Percentiles rank a stretch among this genome's conserved stretches.
These are phyloP conservation scores for Hestina assimilis DNA, from an alignment of 1,140 invertebrate genomes.

Conservation along the genomic window DNA sequence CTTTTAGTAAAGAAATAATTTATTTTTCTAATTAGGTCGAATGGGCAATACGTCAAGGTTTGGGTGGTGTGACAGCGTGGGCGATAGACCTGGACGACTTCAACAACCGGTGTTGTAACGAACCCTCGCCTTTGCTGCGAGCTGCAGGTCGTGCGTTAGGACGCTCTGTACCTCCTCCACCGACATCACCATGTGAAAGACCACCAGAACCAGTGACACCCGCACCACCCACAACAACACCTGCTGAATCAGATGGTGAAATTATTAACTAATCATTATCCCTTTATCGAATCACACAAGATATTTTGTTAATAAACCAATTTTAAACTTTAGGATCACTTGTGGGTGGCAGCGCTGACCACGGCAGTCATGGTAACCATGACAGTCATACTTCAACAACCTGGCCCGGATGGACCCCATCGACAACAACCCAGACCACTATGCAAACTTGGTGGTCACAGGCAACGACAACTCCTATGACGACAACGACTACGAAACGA, in stretches of 20 bases:
- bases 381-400: constrained; percentile 66
- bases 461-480: constrained; percentile 59
- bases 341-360: constrained; percentile 41
- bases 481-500: constrained; percentile 55
- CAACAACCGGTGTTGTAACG: constrained; percentile 87
- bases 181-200: constrained; percentile 80
- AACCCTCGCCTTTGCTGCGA: constrained; percentile 86
- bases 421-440: constrained; percentile 60
- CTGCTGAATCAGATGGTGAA: constrained; percentile 74
- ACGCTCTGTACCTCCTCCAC: constrained; percentile 79
- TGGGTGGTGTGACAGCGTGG: constrained; percentile 92
- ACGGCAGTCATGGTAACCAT: constrained; percentile 49
- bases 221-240: constrained; percentile 83
- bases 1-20: too few species aligned
- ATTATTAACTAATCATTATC: neutral
- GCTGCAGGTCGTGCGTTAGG: constrained; percentile 87
- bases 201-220: constrained; percentile 85
- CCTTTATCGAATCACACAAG: neutral
- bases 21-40: too few species aligned
- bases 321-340: constrained; percentile 30
- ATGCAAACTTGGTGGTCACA: constrained; percentile 62
- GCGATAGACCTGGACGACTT: constrained; percentile 96
- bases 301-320: neutral
- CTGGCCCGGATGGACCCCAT: constrained; percentile 76
- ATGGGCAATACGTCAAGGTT: constrained; percentile 84